Evolutionary conservation across 1,140 invertebrate species (phyloP).

Genomic region (Ceratitis capitata): DNA sequence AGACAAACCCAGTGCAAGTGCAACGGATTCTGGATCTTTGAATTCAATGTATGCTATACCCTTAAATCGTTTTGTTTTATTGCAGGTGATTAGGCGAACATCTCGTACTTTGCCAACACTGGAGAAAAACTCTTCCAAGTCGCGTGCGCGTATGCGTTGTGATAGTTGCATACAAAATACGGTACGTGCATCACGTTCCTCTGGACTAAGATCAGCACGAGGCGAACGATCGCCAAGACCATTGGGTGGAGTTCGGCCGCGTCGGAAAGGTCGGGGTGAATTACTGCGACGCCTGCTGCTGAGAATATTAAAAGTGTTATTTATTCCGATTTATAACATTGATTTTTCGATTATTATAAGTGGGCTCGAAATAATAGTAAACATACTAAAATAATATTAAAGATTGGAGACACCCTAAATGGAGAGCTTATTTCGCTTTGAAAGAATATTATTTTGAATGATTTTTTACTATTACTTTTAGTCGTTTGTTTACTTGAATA

Average conservation of each 20-base stretch:
- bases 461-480: not conserved
- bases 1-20: conserved; percentile 94
- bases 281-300: conserved; percentile 57
- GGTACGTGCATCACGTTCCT: conserved; percentile 97
- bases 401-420: too few relatives aligned
- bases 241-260: conserved; percentile 61
- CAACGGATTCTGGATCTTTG: conserved; percentile 96
- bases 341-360: too few relatives aligned
- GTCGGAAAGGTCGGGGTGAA: conserved; percentile 54
- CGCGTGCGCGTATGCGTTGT: conserved; percentile 91
- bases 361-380: too few relatives aligned
- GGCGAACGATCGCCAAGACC: conserved; percentile 62
- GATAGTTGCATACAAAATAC: conserved; percentile 98
- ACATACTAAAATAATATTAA: too few relatives aligned
- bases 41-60: conserved; percentile 99
- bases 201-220: conserved; percentile 86
- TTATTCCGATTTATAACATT: not conserved
- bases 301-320: not conserved
- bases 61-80: conserved; percentile 98
- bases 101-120: conserved; percentile 98
- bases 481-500: conserved; percentile 12
- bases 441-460: too few relatives aligned
- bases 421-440: too few relatives aligned
- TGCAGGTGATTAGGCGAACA: conserved; percentile 98
- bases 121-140: conserved; percentile 99